Evolutionary conservation across 1,140 invertebrate species (phyloP), one percentile per base, ranked within the genome.

Genomic region (Sycophaga agraensis): DNA sequence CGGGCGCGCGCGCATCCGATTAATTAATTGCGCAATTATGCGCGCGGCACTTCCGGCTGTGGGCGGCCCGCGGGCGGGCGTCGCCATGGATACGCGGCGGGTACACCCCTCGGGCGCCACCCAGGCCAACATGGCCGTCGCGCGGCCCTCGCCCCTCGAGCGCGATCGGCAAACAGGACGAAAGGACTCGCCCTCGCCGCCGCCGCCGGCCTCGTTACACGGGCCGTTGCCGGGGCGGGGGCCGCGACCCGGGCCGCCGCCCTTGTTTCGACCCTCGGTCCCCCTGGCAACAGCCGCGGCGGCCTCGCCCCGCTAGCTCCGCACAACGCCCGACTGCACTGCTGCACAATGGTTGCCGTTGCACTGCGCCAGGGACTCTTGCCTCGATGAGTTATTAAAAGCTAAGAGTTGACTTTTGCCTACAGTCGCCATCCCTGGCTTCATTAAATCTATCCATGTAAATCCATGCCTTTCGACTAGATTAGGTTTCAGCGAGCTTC

Each of bases 21-120:
- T 55, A n/a, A n/a, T n/a, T n/a, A 62, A 62, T 62, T 31, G 51
- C 43, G 51, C 55, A 49, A 48, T 62, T 62, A 55, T 40, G 11
- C 39, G 49, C 19, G 12, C 7, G 1, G 0, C 46, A 14, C 3
- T 21, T 54, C 35, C 59, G 50, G 50, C 39, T 54, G 24, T 54
- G 49, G 58, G 58, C 58, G 58, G 51, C 5, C 0, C 19, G 3
- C 9, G 0, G 14, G 8, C 45, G 16, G 2, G 28, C 28, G 50
- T 61, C 34, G 50, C 9, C 42, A 61, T 61, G 50, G 50, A 5
- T 9, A 60, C 59, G 26, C 9, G 5, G 19, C 14, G n/a, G 19
- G 50, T 37, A 17, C 37, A 54, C 50, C 50, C 24, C 12, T 12
- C 3, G 17, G 39, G 40, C 17, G 49, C 58, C 31, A 60, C 58